These are phyloP conservation scores for Acheta domesticus DNA, from an alignment of 2,888 invertebrate genomes.

Conservation along the genomic window DNA sequence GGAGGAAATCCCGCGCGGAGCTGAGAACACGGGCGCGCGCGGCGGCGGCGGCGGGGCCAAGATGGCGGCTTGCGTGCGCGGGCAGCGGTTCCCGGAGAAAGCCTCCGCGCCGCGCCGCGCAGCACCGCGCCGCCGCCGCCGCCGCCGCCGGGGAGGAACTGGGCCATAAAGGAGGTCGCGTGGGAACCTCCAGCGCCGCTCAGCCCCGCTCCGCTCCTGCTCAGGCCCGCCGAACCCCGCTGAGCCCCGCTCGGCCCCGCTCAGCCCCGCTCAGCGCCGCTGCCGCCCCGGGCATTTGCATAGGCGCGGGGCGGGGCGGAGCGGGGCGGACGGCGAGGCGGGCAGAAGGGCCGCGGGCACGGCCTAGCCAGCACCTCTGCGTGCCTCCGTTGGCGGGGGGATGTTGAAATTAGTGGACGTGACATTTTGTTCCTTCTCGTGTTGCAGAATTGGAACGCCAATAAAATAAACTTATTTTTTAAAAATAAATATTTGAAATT, in stretches of 20 bases:
- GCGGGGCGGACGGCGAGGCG: background rate
- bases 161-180: slow-evolving; percentile 2
- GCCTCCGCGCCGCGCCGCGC: background rate
- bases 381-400: too few relatives aligned
- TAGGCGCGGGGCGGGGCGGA: background rate
- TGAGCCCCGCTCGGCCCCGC: background rate
- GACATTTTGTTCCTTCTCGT: too few relatives aligned
- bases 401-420: too few relatives aligned
- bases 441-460: too few relatives aligned
- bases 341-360: background rate
- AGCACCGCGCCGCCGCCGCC: background rate
- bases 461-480: too few relatives aligned
- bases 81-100: slow-evolving; percentile 1
- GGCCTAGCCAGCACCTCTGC: too few relatives aligned
- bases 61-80: background rate
- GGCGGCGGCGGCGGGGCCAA: background rate
- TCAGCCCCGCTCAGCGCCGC: background rate
- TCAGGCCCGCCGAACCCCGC: background rate
- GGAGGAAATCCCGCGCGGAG: background rate
- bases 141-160: background rate
- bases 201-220: background rate
- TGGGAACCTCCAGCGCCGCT: slow-evolving; percentile 18
- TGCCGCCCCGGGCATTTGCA: background rate
- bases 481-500: too few relatives aligned
- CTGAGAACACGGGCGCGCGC: background rate